These are phyloP conservation scores for Hyppa rectilinea DNA, from an alignment of 2,888 invertebrate genomes.

Conservation along the genomic window DNA sequence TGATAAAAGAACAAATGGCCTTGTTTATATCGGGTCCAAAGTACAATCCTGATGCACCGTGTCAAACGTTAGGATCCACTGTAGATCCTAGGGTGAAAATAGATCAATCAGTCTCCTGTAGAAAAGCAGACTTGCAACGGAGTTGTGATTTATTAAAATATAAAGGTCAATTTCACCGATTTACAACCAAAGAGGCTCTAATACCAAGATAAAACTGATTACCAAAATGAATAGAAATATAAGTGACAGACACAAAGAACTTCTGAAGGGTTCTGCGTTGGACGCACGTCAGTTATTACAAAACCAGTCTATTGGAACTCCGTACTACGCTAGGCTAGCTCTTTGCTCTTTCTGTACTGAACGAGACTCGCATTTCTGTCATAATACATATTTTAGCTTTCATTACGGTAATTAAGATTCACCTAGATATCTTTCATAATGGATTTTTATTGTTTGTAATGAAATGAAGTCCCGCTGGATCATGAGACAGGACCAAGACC, in stretches of 20 bases:
- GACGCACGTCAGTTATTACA: not conserved
- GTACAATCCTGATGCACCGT: not conserved
- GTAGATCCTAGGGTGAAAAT: conserved; percentile 11
- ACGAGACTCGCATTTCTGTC: too few relatives aligned
- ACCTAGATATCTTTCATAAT: not conserved
- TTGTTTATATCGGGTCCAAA: conserved; percentile 35
- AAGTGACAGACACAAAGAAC: not conserved
- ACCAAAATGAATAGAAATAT: not conserved
- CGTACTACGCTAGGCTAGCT: not conserved
- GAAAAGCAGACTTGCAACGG: not conserved
- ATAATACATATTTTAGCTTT: too few relatives aligned
- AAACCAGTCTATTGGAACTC: not conserved
- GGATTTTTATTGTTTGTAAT: not conserved
- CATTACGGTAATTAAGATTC: not conserved
- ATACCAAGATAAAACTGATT: too few relatives aligned
- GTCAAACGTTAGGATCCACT: conserved; percentile 11
- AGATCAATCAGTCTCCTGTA: not conserved
- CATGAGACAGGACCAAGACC: not conserved
- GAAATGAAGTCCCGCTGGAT: not conserved
- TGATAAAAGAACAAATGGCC: conserved; percentile 28
- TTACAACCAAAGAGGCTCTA: too few relatives aligned
- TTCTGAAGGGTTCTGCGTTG: not conserved
- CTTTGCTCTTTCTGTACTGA: too few relatives aligned
- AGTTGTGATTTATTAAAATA: too few relatives aligned
- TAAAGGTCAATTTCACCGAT: not conserved